Conservation (phyloP, 2,888 invertebrate genomes). For the Brachylomia viminalis region DNA sequence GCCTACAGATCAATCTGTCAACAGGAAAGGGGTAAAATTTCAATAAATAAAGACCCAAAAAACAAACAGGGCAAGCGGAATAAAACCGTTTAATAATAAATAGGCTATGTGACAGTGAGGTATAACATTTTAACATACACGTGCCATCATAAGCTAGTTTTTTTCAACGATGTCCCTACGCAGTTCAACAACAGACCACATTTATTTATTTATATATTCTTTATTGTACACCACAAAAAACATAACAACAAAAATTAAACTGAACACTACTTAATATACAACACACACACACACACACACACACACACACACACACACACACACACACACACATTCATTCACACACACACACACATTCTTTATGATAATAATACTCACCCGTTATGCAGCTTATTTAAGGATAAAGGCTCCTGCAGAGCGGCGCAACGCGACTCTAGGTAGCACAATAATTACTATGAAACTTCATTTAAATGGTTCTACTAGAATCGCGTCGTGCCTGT, state of each 20-base stretch:
- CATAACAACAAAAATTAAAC: too few relatives aligned
- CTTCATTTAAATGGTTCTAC: background rate
- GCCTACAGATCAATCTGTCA: too few relatives aligned
- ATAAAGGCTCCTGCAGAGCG: background rate
- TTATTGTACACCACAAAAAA: too few relatives aligned
- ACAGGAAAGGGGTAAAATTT: too few relatives aligned
- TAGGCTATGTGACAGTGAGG: slow-evolving; percentile 4
- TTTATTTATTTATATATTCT: too few relatives aligned
- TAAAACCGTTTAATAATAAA: slow-evolving; percentile 13
- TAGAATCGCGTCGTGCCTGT: background rate
- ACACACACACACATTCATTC: too few relatives aligned
- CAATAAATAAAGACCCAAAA: too few relatives aligned
- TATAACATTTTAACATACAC: slow-evolving; percentile 27
- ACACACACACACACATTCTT: too few relatives aligned
- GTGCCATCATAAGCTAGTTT: slow-evolving; percentile 3
- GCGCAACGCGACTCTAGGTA: background rate
- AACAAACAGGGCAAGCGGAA: too few relatives aligned
- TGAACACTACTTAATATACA: too few relatives aligned
- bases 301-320: too few relatives aligned
- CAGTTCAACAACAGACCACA: slow-evolving; percentile 54
- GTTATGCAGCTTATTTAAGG: slow-evolving; percentile 26
- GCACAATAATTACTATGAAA: background rate
- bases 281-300: too few relatives aligned
- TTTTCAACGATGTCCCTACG: slow-evolving; percentile 30
- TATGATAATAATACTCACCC: slow-evolving; percentile 40